Conservation (phyloP, 2,888 invertebrate genomes). For the Eristalis tenax region DNA sequence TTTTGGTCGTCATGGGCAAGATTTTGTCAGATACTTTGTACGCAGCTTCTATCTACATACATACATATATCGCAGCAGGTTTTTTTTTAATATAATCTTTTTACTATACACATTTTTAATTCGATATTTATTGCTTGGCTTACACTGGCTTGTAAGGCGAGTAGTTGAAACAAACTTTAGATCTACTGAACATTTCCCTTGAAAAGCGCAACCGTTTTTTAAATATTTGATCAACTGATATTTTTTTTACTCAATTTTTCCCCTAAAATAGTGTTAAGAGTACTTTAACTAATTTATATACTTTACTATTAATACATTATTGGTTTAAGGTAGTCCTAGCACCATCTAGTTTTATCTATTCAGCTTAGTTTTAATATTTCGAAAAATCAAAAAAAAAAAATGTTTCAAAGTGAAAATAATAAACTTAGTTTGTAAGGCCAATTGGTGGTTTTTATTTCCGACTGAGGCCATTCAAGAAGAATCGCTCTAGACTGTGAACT, state of each 20-base stretch:
- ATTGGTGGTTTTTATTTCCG: background rate
- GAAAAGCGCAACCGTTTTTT: slow-evolving; percentile 17
- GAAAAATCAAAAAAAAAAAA: slow-evolving; percentile 47
- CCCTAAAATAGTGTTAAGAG: slow-evolving; percentile 47
- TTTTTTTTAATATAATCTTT: slow-evolving; percentile 13
- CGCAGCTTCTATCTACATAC: background rate
- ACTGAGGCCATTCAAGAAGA: background rate
- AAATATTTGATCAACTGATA: slow-evolving; percentile 37
- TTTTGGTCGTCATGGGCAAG: slow-evolving; percentile 4
- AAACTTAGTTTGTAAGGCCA: slow-evolving; percentile 65
- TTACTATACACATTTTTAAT: slow-evolving; percentile 51
- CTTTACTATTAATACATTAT: slow-evolving; percentile 18
- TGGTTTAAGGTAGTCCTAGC: slow-evolving; percentile 42
- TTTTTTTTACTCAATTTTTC: slow-evolving; percentile 41
- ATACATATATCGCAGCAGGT: background rate
- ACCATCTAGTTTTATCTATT: slow-evolving; percentile 59
- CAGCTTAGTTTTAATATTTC: slow-evolving; percentile 45
- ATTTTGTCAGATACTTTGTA: slow-evolving; percentile 1
- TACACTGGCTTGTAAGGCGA: slow-evolving; percentile 46
- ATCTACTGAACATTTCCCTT: background rate
- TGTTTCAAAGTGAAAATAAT: slow-evolving; percentile 48
- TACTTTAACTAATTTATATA: slow-evolving; percentile 58
- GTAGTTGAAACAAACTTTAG: slow-evolving; percentile 1
- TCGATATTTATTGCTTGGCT: background rate
- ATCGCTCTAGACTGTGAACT: slow-evolving; percentile 6